Evolutionary conservation across 92 coral and sea anemone species (phyloP).

Genomic region (Epizoanthus rinbou): DNA sequence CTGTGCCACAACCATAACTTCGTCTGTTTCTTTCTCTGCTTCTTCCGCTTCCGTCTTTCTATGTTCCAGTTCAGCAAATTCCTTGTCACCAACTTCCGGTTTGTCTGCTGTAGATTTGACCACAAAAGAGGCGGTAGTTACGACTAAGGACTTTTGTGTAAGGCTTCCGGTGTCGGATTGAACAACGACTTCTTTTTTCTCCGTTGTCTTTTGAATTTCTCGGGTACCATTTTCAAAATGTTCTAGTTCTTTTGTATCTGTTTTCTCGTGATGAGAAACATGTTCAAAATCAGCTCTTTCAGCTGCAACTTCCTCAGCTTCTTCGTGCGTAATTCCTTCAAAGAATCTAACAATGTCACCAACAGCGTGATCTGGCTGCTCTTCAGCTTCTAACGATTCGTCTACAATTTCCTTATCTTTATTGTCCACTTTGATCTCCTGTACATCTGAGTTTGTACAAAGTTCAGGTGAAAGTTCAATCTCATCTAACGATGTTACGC

Average conservation of each 20-base stretch:
- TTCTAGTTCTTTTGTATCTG: background rate
- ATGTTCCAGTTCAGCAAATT: background rate
- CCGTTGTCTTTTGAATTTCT: slow-evolving; percentile 14
- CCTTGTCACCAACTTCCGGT: background rate
- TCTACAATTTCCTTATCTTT: background rate
- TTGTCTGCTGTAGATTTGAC: background rate
- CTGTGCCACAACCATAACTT: slow-evolving; percentile 12
- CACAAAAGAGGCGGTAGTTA: background rate
- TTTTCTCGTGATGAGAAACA: background rate
- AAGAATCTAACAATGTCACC: slow-evolving; percentile 29
- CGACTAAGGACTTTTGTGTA: background rate
- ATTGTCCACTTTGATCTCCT: background rate
- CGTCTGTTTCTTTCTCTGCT: background rate
- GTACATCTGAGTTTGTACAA: background rate
- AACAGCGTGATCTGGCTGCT: slow-evolving; percentile 25
- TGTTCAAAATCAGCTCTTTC: background rate
- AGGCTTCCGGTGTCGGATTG: background rate
- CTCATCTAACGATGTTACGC: slow-evolving; percentile 1
- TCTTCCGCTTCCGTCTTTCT: slow-evolving; percentile 5
- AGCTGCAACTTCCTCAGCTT: background rate
- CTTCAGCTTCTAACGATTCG: slow-evolving; percentile 14
- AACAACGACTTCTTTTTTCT: background rate
- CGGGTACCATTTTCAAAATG: background rate
- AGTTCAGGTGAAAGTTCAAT: background rate
- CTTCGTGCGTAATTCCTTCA: slow-evolving; percentile 30